Evolutionary conservation across 2,888 invertebrate species (phyloP).

Genomic region (Trissolcus brochymenae): DNA sequence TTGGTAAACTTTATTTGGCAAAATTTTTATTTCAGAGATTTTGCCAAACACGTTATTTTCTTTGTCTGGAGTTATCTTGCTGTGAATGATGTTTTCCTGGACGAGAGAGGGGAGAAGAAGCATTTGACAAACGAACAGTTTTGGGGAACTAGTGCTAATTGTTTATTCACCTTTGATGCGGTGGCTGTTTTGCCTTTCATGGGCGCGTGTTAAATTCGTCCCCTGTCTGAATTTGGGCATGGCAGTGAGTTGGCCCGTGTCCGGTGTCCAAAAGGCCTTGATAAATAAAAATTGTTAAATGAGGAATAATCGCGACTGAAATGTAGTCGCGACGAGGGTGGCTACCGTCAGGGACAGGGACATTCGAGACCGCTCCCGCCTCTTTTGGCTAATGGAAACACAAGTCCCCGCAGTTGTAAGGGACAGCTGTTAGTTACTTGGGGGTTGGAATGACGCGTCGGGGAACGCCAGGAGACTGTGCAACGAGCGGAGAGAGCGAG

Average conservation of each 20-base stretch:
- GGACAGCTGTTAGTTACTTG: slow-evolving; percentile 54
- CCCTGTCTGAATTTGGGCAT: too few relatives aligned
- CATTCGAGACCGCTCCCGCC: slow-evolving; percentile 60
- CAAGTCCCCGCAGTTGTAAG: slow-evolving; percentile 55
- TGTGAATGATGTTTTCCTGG: too few relatives aligned
- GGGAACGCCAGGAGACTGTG: slow-evolving; percentile 54
- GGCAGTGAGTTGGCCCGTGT: slow-evolving; percentile 4
- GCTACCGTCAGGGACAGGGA: slow-evolving; percentile 35
- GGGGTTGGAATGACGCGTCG: slow-evolving; percentile 23
- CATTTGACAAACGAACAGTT: too few relatives aligned
- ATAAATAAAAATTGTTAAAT: slow-evolving; percentile 64
- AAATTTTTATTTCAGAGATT: too few relatives aligned
- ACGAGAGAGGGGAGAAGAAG: too few relatives aligned
- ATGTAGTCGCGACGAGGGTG: slow-evolving; percentile 33
- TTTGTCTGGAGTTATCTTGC: too few relatives aligned
- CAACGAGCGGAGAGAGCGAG: slow-evolving; percentile 21
- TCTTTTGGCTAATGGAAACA: slow-evolving; percentile 67
- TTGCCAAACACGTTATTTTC: too few relatives aligned
- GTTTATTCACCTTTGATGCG: slow-evolving; percentile 33
- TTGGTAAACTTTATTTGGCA: too few relatives aligned
- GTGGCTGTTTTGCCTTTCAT: slow-evolving; percentile 14
- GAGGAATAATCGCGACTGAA: slow-evolving; percentile 62
- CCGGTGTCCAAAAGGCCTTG: slow-evolving; percentile 57
- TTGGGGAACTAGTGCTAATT: slow-evolving; percentile 16
- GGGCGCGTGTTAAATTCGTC: too few relatives aligned